These are phyloP conservation scores for Cylindroiulus punctatus DNA, from an alignment of 2,888 invertebrate genomes.

Conservation along the genomic window DNA sequence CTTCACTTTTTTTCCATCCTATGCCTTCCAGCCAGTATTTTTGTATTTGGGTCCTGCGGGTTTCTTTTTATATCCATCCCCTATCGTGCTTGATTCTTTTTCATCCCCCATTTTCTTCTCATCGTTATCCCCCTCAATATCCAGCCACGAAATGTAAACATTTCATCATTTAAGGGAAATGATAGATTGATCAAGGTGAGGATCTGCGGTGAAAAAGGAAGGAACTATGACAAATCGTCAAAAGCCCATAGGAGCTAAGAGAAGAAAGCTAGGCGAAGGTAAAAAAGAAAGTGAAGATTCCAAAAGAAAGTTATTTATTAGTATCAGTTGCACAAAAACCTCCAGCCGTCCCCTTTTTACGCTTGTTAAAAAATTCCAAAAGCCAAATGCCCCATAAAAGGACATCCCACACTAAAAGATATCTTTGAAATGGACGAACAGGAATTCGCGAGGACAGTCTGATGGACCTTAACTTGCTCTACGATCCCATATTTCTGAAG, in stretches of 20 bases:
- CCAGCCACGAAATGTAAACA: constrained; percentile 42
- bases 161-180: constrained; percentile 29
- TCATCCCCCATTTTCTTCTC: constrained; percentile 10
- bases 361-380: constrained; percentile 43
- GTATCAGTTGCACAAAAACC: constrained; percentile 43
- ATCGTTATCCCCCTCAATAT: constrained; percentile 36
- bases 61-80: not conserved
- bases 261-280: not conserved
- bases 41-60: not conserved
- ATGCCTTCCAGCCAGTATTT: not conserved
- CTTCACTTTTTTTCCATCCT: constrained; percentile 6
- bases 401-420: not conserved
- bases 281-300: constrained; percentile 47
- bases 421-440: constrained; percentile 26
- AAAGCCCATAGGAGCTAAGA: not conserved
- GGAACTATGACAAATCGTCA: constrained; percentile 43
- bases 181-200: constrained; percentile 43
- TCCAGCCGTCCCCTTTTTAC: constrained; percentile 26
- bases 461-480: not conserved
- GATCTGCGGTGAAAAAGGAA: constrained; percentile 33
- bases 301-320: constrained; percentile 45
- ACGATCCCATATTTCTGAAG: not conserved
- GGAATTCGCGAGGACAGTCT: constrained; percentile 17
- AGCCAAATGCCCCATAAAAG: constrained; percentile 38
- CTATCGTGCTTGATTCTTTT: not conserved